Evolutionary conservation across 1,140 invertebrate genomes (phyloP).

Genomic region (Ruditapes philippinarum): DNA sequence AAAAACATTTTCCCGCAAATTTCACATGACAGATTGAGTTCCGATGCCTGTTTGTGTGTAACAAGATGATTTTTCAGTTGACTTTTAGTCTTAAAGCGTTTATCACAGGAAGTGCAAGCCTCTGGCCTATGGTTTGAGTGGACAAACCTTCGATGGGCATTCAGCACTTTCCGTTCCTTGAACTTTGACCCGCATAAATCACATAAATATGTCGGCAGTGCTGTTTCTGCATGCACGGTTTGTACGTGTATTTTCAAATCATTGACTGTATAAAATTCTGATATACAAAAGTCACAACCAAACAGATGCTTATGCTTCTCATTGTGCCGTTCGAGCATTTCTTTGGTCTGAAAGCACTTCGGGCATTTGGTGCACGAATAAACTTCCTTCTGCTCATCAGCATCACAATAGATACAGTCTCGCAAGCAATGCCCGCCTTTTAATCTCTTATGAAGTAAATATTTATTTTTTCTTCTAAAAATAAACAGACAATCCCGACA

Average conservation of each 20-base stretch:
- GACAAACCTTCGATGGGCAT: slow-evolving; percentile 59
- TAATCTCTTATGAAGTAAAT: slow-evolving; percentile 34
- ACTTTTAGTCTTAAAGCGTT: slow-evolving; percentile 61
- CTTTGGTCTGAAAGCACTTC: slow-evolving; percentile 46
- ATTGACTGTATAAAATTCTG: slow-evolving; percentile 25
- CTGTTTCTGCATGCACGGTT: not conserved
- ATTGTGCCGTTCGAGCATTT: slow-evolving; percentile 37
- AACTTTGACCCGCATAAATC: slow-evolving; percentile 62
- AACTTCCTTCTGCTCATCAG: slow-evolving; percentile 46
- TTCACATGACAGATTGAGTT: slow-evolving; percentile 58
- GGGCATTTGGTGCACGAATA: slow-evolving; percentile 51
- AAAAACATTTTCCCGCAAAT: slow-evolving; percentile 62
- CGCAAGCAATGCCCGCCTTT: slow-evolving; percentile 44
- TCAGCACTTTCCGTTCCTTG: slow-evolving; percentile 47
- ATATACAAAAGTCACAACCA: slow-evolving; percentile 19
- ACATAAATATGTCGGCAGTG: slow-evolving; percentile 39
- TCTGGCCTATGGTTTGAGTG: slow-evolving; percentile 55
- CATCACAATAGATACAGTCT: slow-evolving; percentile 65
- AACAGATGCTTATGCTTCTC: not conserved
- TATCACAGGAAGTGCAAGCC: slow-evolving; percentile 28
- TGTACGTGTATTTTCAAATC: slow-evolving; percentile 32
- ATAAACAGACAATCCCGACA: slow-evolving; percentile 52
- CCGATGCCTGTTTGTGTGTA: slow-evolving; percentile 31
- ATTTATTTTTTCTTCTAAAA: slow-evolving; percentile 47
- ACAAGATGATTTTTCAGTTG: slow-evolving; percentile 61